Conservation (phyloP, 2,888 invertebrate species). For the Drosophila formosana region DNA sequence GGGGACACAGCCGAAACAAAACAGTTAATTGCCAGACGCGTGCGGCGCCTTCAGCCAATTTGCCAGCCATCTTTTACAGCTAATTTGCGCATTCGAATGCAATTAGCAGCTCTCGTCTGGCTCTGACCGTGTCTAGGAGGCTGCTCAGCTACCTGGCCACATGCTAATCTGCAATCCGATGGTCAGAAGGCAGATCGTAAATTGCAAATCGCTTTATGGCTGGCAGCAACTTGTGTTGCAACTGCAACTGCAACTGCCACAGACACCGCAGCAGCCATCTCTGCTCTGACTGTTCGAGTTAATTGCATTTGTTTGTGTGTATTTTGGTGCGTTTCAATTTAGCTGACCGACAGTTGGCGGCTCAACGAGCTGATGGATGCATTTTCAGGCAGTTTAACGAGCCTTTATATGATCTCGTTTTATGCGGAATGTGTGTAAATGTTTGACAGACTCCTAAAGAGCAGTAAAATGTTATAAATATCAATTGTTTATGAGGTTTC, state of each 20-base stretch:
- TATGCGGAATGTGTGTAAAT: not conserved
- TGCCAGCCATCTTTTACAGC: conserved; percentile 38
- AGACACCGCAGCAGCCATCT: conserved; percentile 2
- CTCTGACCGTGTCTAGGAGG: not conserved
- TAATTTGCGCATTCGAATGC: conserved; percentile 64
- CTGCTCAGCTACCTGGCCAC: conserved; percentile 32
- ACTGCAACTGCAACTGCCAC: conserved; percentile 15
- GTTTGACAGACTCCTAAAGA: not conserved
- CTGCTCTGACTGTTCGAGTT: conserved; percentile 21
- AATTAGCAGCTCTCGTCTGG: conserved; percentile 45
- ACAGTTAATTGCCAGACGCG: conserved; percentile 52
- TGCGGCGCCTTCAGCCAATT: conserved; percentile 29
- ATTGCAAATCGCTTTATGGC: conserved; percentile 30
- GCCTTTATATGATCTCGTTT: conserved; percentile 10
- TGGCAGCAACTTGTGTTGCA: conserved; percentile 22
- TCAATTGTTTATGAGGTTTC: conserved; percentile 4
- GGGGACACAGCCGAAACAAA: conserved; percentile 2
- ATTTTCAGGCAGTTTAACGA: conserved; percentile 3
- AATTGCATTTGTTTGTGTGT: conserved; percentile 41
- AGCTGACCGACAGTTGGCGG: conserved; percentile 7
- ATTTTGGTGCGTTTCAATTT: conserved; percentile 20
- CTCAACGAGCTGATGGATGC: conserved; percentile 3
- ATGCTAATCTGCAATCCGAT: conserved; percentile 40
- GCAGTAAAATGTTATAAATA: conserved; percentile 6
- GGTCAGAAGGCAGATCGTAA: conserved; percentile 30